These are phyloP conservation scores for Acanthiza pusilla DNA, from an alignment of 2,797 vertebrate genomes.

Conservation along the genomic window DNA sequence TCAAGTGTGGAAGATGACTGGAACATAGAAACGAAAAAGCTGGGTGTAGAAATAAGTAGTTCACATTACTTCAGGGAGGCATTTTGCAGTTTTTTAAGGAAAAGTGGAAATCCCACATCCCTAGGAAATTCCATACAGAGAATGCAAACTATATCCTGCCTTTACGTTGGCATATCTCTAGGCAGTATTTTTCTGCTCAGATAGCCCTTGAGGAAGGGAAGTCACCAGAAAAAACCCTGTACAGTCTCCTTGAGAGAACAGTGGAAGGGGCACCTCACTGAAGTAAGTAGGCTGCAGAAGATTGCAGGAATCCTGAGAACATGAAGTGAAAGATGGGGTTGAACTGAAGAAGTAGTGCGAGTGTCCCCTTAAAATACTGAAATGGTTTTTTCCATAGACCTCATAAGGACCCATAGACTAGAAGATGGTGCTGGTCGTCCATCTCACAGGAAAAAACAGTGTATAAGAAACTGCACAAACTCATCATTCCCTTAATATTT, in stretches of 20 bases:
- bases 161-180: background rate
- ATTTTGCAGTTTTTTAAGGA: constrained; percentile 5
- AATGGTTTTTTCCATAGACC: background rate
- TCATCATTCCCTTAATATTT: background rate
- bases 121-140: background rate
- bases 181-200: background rate
- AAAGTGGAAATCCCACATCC: background rate
- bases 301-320: background rate
- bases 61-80: background rate
- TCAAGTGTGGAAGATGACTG: constrained; percentile 44
- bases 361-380: background rate
- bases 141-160: background rate
- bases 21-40: background rate
- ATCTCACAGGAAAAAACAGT: background rate
- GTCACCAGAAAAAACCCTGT: background rate
- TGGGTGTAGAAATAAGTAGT: background rate
- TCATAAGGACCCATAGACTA: background rate
- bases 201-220: background rate
- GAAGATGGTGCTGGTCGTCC: background rate
- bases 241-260: background rate
- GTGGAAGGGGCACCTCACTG: background rate
- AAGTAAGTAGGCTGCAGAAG: background rate
- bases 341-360: background rate
- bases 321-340: background rate
- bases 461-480: background rate